Base-by-base conservation (phyloP, 2,797 vertebrate genomes). In the Hypotaenidia philippensis region DNA sequence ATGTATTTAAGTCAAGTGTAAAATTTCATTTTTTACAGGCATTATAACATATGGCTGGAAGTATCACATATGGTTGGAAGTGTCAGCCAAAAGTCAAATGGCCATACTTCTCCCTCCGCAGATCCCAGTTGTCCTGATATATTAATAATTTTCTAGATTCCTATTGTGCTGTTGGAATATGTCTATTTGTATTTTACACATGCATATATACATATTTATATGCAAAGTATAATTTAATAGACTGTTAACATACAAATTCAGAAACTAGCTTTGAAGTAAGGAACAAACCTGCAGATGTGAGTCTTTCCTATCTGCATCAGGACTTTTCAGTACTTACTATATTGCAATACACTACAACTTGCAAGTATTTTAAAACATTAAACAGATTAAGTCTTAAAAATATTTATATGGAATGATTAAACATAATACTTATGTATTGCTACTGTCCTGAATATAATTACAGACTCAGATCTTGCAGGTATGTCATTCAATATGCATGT, bases 11-110 rank as follows among this genome's bases (percentile, higher is more conserved):
- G 47, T 95, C 87, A 90, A 93, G 74, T 83, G 83, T 91, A 93
- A 91, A 92, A 91, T 87, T 87, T 91, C 20, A 92, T 56, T 95
- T 93, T 90, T 96, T 84, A 71, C 53, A 81, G 80, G 61, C 49
- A 65, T 86, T 92, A 72, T 72, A 94, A 83, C 61, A 60, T 93
- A 77, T 57, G 88, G 19, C 89, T 90, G 53, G 49, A 96, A 87
- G 69, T 60, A n/a, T 92, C 77, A 69, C 68, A 77, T 77, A 78
- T 68, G 83, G 34, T 75, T 83, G 66, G 31, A 94, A 94, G 70
- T 85, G 91, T 95, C 95, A 96, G 90, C 90, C 96, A 96, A 89
- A 94, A 96, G 94, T 95, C 96, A 96, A 90, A 93, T 72, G 36
- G 29, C 49, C 72, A 66, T 93, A 86, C 27, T 69, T 76, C 52